Conservation (phyloP, 2,888 invertebrate genomes). For the Branchinecta sandiegonensis region DNA sequence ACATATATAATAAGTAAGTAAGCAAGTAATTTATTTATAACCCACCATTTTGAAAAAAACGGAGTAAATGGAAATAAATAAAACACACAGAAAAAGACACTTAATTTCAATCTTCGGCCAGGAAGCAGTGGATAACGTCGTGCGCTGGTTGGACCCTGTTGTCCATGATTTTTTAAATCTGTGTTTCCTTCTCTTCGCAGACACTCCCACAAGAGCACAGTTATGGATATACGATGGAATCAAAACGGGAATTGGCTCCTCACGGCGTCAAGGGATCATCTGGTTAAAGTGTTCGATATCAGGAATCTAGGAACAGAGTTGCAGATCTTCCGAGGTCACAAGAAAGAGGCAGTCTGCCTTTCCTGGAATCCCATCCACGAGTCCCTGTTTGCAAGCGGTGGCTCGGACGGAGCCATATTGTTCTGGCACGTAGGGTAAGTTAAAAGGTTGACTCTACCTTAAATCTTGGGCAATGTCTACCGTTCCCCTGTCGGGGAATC, state of each 20-base stretch:
- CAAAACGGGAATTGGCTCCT: constrained; percentile 98
- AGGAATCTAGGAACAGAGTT: constrained; percentile 87
- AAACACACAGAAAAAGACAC: too few relatives aligned
- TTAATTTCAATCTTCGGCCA: too few relatives aligned
- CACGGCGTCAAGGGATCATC: constrained; percentile 93
- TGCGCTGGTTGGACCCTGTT: too few relatives aligned
- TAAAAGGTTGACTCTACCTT: too few relatives aligned
- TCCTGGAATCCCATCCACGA: constrained; percentile 99
- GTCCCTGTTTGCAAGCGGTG: constrained; percentile 90
- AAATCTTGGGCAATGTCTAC: too few relatives aligned
- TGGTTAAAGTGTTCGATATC: constrained; percentile 93
- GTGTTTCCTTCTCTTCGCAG: constrained; percentile 36
- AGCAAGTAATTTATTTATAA: too few relatives aligned
- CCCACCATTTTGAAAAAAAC: too few relatives aligned
- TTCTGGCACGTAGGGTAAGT: constrained; percentile 95
- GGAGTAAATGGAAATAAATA: too few relatives aligned
- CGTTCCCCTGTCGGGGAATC: too few relatives aligned
- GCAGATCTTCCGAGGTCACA: constrained; percentile 95
- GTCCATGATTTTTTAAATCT: too few relatives aligned
- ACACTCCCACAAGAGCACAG: constrained; percentile 98
- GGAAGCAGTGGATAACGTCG: too few relatives aligned
- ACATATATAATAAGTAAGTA: too few relatives aligned
- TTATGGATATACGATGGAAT: constrained; percentile 99
- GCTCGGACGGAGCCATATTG: constrained; percentile 93
- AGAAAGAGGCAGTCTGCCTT: constrained; percentile 92